These are phyloP conservation scores for Acleris sparsana DNA, from an alignment of 2,888 invertebrate genomes.

Conservation along the genomic window DNA sequence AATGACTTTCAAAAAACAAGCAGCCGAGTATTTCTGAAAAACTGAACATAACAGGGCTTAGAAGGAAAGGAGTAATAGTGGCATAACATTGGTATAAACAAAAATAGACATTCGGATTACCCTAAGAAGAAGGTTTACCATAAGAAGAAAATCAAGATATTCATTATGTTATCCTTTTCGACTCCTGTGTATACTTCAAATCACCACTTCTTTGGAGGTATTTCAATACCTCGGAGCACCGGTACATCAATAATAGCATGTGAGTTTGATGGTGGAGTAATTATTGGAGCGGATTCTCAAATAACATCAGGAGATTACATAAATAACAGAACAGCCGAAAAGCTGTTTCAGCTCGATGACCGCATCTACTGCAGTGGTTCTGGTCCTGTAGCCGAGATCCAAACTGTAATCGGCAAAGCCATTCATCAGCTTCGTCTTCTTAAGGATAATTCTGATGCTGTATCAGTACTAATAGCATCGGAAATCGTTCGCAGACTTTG, in stretches of 20 bases:
- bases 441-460: background rate
- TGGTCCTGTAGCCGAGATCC: constrained; percentile 4
- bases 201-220: background rate
- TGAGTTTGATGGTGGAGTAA: constrained; percentile 22
- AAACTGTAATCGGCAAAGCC: constrained; percentile 10
- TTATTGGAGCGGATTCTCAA: constrained; percentile 17
- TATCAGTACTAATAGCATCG: constrained; percentile 2
- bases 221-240: background rate
- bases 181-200: background rate
- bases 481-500: constrained; percentile 8
- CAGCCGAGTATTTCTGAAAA: no score
- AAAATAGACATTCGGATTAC: no score
- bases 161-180: background rate
- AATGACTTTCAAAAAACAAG: no score
- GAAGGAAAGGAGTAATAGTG: no score
- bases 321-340: constrained; percentile 9
- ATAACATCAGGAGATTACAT: constrained; percentile 15
- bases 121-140: no score
- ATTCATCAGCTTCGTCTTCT: background rate
- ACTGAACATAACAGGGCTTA: no score
- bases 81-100: no score
- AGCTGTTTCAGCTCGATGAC: constrained; percentile 16
- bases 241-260: constrained; percentile 14
- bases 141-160: no score
- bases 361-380: constrained; percentile 14